Conservation (phyloP, 1,140 invertebrate species). For the Macrocentrus cingulum region DNA sequence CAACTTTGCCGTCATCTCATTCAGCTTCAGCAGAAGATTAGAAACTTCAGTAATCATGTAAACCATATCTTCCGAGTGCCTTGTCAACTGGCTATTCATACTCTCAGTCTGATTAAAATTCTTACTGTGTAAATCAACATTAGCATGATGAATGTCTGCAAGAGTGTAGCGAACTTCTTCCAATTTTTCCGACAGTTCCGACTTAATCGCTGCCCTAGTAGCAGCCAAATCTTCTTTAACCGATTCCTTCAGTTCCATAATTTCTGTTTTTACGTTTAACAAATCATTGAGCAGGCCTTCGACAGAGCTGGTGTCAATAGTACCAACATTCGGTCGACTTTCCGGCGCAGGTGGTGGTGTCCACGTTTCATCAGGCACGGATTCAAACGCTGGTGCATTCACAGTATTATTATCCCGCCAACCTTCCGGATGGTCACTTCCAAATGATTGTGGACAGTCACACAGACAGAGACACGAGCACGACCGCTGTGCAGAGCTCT, state of each 20-base stretch:
- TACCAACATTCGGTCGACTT: too few relatives aligned
- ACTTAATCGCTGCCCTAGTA: not conserved
- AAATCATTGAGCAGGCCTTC: too few relatives aligned
- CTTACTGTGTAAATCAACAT: conserved; percentile 6
- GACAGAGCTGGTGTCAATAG: too few relatives aligned
- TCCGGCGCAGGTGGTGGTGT: too few relatives aligned
- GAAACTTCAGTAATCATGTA: not conserved
- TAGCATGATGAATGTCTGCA: conserved; percentile 4
- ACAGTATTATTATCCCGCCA: not conserved
- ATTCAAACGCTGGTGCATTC: too few relatives aligned
- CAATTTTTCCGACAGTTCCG: not conserved
- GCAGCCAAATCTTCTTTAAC: conserved; percentile 7
- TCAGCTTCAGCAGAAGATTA: not conserved
- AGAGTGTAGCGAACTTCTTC: conserved; percentile 5
- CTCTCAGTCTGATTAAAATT: conserved; percentile 8
- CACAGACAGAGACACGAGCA: too few relatives aligned
- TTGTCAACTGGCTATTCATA: not conserved
- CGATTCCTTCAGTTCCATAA: too few relatives aligned
- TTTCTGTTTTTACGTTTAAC: too few relatives aligned
- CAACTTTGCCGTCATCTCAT: not conserved
- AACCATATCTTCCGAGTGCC: not conserved
- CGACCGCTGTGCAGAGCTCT: not conserved
- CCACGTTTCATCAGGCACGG: too few relatives aligned
- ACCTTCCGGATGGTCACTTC: not conserved
- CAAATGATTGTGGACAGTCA: too few relatives aligned